Conservation (phyloP, 2,113 vertebrate genomes). For the Notothenia coriiceps region DNA sequence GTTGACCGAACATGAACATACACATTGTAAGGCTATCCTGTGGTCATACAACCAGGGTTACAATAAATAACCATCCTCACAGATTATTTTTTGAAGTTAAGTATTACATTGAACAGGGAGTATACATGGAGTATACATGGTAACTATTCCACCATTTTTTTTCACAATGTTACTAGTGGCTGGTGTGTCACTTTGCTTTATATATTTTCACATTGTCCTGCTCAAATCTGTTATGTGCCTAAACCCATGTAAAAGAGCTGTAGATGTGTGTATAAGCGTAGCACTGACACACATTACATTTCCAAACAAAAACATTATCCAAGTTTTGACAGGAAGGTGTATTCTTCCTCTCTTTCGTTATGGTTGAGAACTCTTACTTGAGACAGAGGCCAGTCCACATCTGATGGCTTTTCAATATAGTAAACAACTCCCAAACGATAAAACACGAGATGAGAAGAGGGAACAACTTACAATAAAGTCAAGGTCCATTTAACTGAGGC, state of each 20-base stretch:
- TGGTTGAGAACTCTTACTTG: conserved; percentile 44
- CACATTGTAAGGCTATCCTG: not conserved
- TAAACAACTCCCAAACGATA: conserved; percentile 68
- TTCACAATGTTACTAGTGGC: not conserved
- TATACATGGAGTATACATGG: too few relatives aligned
- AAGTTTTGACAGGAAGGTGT: conserved; percentile 40
- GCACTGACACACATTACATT: conserved; percentile 55
- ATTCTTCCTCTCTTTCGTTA: conserved; percentile 45
- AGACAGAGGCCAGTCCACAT: conserved; percentile 34
- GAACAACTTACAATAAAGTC: conserved; percentile 68
- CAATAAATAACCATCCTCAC: not conserved
- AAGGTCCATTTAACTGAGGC: conserved; percentile 67
- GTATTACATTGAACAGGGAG: not conserved
- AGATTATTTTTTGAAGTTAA: not conserved
- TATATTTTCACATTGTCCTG: conserved; percentile 19
- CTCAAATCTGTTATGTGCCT: conserved; percentile 5
- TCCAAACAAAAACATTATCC: conserved; percentile 34
- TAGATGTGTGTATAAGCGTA: conserved; percentile 12
- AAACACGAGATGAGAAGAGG: conserved; percentile 61
- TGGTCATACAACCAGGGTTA: not conserved
- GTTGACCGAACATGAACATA: not conserved
- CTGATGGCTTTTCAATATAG: conserved; percentile 55
- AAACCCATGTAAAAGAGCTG: not conserved
- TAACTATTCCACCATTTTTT: not conserved
- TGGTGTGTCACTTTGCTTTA: conserved; percentile 34